Percentiles rank a stretch among this genome's conserved stretches.
Evolutionary conservation across 1,140 invertebrate genomes (phyloP).

Genomic region (Drosophila willistoni): DNA sequence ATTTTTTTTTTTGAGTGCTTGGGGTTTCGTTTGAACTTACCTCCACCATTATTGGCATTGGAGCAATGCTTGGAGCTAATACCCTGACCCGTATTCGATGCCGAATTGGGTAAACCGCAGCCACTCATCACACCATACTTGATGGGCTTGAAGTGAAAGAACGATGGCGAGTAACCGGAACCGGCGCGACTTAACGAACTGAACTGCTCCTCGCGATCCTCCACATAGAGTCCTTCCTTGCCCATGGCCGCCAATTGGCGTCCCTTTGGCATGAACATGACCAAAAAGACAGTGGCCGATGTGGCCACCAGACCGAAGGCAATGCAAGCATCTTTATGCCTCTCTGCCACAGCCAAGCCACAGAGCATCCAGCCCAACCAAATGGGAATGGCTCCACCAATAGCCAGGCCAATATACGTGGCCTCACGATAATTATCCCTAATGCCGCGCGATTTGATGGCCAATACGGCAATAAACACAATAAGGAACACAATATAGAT

Average conservation of each 20-base stretch:
- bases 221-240: constrained; percentile 90
- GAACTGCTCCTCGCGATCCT: constrained; percentile 90
- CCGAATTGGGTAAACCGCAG: constrained; percentile 74
- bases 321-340: constrained; percentile 92
- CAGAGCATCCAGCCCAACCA: constrained; percentile 93
- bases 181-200: constrained; percentile 90
- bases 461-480: constrained; percentile 91
- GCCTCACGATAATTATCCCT: constrained; percentile 97
- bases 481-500: constrained; percentile 93
- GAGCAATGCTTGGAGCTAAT: constrained; percentile 80
- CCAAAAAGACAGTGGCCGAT: constrained; percentile 92
- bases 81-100: constrained; percentile 79
- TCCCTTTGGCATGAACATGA: constrained; percentile 97
- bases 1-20: not conserved
- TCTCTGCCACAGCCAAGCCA: constrained; percentile 89
- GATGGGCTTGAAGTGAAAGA: constrained; percentile 95
- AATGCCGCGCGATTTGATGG: constrained; percentile 92
- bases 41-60: constrained; percentile 86
- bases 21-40: constrained; percentile 82
- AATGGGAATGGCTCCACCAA: constrained; percentile 92
- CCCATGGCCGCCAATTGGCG: constrained; percentile 95
- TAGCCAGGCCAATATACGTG: constrained; percentile 93
- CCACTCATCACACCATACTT: constrained; percentile 88
- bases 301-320: constrained; percentile 93
- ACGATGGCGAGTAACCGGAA: constrained; percentile 93